Conservation (phyloP, 2,113 vertebrate species). For the Lamprologus ornatipinnis region DNA sequence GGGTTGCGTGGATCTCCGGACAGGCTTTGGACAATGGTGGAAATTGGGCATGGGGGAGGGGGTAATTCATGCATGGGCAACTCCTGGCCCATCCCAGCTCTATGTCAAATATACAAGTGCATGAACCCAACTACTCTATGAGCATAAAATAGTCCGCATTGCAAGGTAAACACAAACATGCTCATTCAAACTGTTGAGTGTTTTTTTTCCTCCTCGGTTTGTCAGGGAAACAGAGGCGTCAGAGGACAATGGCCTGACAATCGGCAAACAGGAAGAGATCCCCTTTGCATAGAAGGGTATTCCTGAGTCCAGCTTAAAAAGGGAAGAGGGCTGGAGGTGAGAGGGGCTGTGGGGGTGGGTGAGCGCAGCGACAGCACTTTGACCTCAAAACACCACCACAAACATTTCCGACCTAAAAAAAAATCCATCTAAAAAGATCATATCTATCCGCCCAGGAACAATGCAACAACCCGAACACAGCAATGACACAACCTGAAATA, state of each 20-base stretch:
- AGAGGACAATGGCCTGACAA: constrained; percentile 30
- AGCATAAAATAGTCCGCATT: constrained; percentile 8
- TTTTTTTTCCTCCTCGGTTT: neutral
- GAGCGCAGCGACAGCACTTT: neutral
- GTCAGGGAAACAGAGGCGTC: constrained; percentile 13
- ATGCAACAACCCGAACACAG: neutral
- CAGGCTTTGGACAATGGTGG: constrained; percentile 43
- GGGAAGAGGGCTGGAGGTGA: constrained; percentile 5
- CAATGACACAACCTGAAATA: neutral
- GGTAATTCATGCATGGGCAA: constrained; percentile 26
- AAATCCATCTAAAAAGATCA: neutral
- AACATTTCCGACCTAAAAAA: neutral
- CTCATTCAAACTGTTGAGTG: constrained; percentile 14
- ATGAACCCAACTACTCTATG: neutral
- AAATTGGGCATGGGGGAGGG: neutral
- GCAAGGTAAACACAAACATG: constrained; percentile 8
- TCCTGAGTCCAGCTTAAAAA: constrained; percentile 15
- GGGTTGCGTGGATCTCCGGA: neutral
- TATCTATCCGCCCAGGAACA: neutral
- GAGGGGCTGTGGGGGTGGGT: neutral
- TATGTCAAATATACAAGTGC: constrained; percentile 17
- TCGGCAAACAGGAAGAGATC: constrained; percentile 56
- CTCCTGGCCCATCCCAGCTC: neutral
- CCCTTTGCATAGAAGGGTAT: constrained; percentile 16
- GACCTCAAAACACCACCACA: neutral